Evolutionary conservation across 2,113 vertebrate species (phyloP).

Genomic region (Elephantulus edwardii): DNA sequence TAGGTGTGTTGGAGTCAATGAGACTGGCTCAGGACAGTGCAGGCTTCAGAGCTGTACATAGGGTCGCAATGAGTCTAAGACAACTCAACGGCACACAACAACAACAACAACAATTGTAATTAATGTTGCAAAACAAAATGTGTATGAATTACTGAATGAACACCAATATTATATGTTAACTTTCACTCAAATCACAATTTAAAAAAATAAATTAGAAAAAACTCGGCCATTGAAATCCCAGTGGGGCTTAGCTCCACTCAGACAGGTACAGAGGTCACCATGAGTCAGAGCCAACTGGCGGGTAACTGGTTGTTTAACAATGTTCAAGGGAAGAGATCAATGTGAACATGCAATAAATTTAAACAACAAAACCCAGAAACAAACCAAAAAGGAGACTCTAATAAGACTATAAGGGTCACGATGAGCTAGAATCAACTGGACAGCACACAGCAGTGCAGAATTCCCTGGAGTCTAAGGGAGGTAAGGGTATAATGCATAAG

Average conservation of each 20-base stretch:
- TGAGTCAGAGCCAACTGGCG: background rate
- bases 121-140: too few relatives aligned
- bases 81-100: too few relatives aligned
- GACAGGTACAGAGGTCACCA: background rate
- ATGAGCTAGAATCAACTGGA: background rate
- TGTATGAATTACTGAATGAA: too few relatives aligned
- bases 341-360: background rate
- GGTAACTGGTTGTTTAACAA: background rate
- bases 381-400: background rate
- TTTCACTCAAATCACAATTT: too few relatives aligned
- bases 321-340: constrained; percentile 5
- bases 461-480: background rate
- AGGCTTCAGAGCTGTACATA: too few relatives aligned
- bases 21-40: too few relatives aligned
- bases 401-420: too few relatives aligned
- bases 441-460: background rate
- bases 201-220: too few relatives aligned
- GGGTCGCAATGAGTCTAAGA: too few relatives aligned
- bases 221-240: background rate
- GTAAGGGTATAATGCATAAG: background rate
- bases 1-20: too few relatives aligned
- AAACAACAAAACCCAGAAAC: background rate
- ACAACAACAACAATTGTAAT: too few relatives aligned
- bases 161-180: too few relatives aligned
- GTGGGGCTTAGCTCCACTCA: background rate